Evolutionary conservation across 2,113 vertebrate species (phyloP).

Genomic region (Brachyhypopomus occidentalis): DNA sequence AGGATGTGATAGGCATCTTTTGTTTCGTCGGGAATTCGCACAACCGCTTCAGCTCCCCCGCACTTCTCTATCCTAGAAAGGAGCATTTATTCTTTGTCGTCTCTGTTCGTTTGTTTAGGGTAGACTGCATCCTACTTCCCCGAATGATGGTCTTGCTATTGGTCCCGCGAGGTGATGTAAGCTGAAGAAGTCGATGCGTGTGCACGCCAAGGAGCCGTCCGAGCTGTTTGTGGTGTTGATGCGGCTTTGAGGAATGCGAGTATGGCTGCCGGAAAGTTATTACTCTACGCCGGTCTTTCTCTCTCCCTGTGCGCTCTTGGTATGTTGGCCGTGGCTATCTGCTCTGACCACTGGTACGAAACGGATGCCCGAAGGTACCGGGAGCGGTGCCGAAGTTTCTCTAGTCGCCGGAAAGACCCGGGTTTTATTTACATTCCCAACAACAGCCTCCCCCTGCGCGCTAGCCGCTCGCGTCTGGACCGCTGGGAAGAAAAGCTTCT

Average conservation of each 20-base stretch:
- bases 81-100: not conserved
- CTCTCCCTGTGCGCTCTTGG: conserved; percentile 95
- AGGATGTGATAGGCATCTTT: conserved; percentile 63
- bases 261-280: conserved; percentile 97
- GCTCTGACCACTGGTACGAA: conserved; percentile 99
- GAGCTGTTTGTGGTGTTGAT: conserved; percentile 82
- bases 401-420: conserved; percentile 92
- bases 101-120: not conserved
- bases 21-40: conserved; percentile 26
- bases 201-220: conserved; percentile 72
- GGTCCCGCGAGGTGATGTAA: conserved; percentile 67
- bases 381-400: conserved; percentile 94
- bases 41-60: conserved; percentile 55
- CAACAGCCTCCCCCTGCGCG: conserved; percentile 95
- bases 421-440: conserved; percentile 99
- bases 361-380: conserved; percentile 96
- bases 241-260: conserved; percentile 68
- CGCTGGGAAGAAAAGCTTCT: conserved; percentile 91
- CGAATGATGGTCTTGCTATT: conserved; percentile 53
- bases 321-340: conserved; percentile 98
- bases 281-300: conserved; percentile 97
- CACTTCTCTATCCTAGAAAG: not conserved
- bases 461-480: conserved; percentile 86
- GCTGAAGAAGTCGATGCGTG: conserved; percentile 58
- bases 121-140: conserved; percentile 9